A percentile compares a stretch with the other conserved stretches of the same genome.
phyloP scores from a whole-genome alignment of 2,888 invertebrate species.

The Disparrhopalites patrizii region DNA sequence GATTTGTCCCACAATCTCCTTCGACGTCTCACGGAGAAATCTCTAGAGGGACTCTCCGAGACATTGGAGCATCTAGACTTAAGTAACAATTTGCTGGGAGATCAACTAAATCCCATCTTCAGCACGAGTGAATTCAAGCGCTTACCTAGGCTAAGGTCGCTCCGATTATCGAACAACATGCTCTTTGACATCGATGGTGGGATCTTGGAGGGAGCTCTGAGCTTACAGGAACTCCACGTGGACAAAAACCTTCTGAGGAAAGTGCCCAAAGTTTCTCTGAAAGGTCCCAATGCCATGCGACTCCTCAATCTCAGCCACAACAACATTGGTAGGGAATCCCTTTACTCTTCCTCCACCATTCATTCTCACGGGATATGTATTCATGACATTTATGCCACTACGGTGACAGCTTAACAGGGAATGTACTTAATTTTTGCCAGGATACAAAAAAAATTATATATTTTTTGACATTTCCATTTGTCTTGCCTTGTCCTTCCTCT shows the following conservation, averaged over 20 bases:
- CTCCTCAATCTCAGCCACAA: slow-evolving; percentile 72
- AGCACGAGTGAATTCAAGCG: slow-evolving; percentile 79
- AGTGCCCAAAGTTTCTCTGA: slow-evolving; percentile 73
- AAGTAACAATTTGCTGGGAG: slow-evolving; percentile 79
- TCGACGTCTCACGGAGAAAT: slow-evolving; percentile 66
- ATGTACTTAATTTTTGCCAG: no score
- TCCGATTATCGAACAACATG: slow-evolving; percentile 76
- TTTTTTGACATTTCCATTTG: no score
- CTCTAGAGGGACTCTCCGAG: slow-evolving; percentile 40
- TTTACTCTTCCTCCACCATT: no score
- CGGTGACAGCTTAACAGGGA: no score
- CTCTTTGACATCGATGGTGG: slow-evolving; percentile 81
- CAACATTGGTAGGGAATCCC: slow-evolving; percentile 65
- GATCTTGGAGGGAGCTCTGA: slow-evolving; percentile 74
- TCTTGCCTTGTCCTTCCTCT: neutral
- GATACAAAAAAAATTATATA: no score
- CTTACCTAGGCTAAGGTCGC: slow-evolving; percentile 64
- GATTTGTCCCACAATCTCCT: slow-evolving; percentile 81
- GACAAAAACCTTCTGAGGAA: slow-evolving; percentile 73
- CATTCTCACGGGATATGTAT: no score
- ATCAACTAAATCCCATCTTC: slow-evolving; percentile 85
- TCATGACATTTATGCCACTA: no score
- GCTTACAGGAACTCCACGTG: slow-evolving; percentile 73
- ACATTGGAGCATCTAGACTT: slow-evolving; percentile 68
- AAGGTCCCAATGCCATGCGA: slow-evolving; percentile 71